Evolutionary conservation across 2,113 vertebrate species (phyloP).

Genomic region (Perca flavescens): DNA sequence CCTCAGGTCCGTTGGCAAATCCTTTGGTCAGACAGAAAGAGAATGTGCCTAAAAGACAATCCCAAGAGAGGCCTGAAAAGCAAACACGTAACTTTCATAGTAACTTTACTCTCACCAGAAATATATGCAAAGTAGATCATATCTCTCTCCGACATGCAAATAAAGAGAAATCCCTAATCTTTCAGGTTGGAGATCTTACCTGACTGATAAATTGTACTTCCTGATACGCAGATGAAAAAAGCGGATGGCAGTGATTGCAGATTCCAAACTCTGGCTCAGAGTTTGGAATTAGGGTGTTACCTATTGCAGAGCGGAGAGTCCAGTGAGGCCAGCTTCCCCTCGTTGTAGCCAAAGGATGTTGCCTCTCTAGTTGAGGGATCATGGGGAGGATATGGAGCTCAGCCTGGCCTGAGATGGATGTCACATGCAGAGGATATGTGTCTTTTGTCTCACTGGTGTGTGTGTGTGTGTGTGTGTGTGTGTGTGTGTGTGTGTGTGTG

Average conservation of each 20-base stretch:
- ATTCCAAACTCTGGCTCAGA: not conserved
- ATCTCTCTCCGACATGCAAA: not conserved
- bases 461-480: conserved; percentile 15
- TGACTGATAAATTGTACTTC: not conserved
- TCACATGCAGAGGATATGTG: conserved; percentile 76
- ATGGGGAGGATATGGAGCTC: conserved; percentile 71
- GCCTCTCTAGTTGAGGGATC: conserved; percentile 54
- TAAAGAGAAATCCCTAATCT: not conserved
- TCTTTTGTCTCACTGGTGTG: conserved; percentile 50
- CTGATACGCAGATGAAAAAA: not conserved
- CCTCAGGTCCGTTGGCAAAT: conserved; percentile 5
- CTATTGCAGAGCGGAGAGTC: conserved; percentile 62
- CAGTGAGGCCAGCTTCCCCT: conserved; percentile 69
- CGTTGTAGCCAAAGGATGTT: conserved; percentile 67
- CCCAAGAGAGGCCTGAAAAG: conserved; percentile 13
- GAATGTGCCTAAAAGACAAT: not conserved
- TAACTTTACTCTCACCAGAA: not conserved
- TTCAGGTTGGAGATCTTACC: not conserved
- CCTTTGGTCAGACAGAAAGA: conserved; percentile 7
- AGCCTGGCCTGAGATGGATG: conserved; percentile 55
- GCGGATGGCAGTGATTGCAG: not conserved
- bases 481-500: not conserved
- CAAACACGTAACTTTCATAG: not conserved
- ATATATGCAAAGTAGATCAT: not conserved
- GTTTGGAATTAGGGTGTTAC: conserved; percentile 58